Percentiles rank a stretch among this genome's conserved stretches.
phyloP scores from a whole-genome alignment of 2,888 invertebrate species.

The Ecdyonurus torrentis region DNA sequence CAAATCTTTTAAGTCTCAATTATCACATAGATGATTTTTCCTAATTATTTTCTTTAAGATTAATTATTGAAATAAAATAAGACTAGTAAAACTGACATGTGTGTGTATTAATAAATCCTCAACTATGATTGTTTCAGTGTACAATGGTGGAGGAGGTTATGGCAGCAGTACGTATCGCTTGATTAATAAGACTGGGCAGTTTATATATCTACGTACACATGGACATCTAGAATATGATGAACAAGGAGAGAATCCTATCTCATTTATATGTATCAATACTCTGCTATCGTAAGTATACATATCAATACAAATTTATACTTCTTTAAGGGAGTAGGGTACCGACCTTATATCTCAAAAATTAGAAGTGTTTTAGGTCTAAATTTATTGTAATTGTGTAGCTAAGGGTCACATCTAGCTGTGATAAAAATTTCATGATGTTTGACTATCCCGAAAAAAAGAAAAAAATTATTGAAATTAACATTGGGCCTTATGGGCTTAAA shows the following conservation, averaged over 20 bases:
- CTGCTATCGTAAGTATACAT: constrained; percentile 37
- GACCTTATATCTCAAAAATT: not conserved
- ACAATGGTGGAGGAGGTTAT: constrained; percentile 63
- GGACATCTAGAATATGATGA: constrained; percentile 73
- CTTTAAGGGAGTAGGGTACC: not conserved
- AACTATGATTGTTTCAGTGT: no score
- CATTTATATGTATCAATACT: constrained; percentile 76
- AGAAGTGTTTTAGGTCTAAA: no score
- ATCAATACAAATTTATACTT: not conserved
- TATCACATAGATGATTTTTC: no score
- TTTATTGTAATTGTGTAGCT: no score
- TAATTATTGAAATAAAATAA: not conserved
- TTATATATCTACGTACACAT: constrained; percentile 66
- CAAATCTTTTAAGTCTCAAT: no score
- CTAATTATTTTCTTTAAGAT: not conserved
- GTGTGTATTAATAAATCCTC: no score
- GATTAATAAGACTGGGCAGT: constrained; percentile 63
- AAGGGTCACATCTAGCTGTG: no score
- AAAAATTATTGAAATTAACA: no score
- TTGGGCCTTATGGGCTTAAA: no score
- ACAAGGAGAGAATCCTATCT: constrained; percentile 49
- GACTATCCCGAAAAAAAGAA: no score
- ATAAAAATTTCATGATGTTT: no score
- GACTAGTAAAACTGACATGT: no score
- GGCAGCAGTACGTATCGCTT: constrained; percentile 78